Evolutionary conservation across 2,888 invertebrate genomes (phyloP), one percentile per base, ranked within the genome.

Genomic region (Osmoderma eremita): DNA sequence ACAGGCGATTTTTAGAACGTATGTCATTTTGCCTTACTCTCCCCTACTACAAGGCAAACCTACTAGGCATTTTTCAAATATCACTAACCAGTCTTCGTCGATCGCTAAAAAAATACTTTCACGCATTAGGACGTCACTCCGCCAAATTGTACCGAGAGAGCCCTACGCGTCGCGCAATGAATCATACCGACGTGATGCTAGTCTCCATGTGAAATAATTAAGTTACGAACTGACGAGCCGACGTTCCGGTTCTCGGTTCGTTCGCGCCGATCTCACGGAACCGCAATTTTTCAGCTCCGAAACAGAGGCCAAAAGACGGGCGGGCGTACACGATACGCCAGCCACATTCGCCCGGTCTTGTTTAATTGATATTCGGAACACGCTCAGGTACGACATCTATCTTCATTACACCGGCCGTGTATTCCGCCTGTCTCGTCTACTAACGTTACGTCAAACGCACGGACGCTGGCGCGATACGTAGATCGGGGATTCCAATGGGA

Each of bases 1-100:
- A 54, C 54, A 54, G 54, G 54, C 36, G 54, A 36, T 38, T 54
- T 54, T 54, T 54, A 54, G 54, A 54, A 54, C 38, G 54, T 54
- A 36, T 54, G 4, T 12, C 10, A 53, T n/a, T n/a, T 54, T 54
- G n/a, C 13, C 54, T 54, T 54, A 54, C 13, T 54, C 38, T 54
- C 4, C 36, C 54, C 30, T 53, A 42, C n/a, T 30, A 30, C 10
- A 30, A 30, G 10, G 6, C 1, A 1, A 30, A 30, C 6, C 10
- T 5, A 30, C 30, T 30, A 6, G 6, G 30, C 30, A 30, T 30
- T 5, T 30, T 30, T 30, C 6, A 30, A 6, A 30, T 6, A 10
- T 30, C 30, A 30, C 30, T 10, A 30, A 1, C 6, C 8, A n/a
- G n/a, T n/a, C 30, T 30, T 30, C 30, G 8, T 1, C 6, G 6